These are phyloP conservation scores for Neodiprion lecontei DNA, from an alignment of 1,140 invertebrate species.

Conservation along the genomic window DNA sequence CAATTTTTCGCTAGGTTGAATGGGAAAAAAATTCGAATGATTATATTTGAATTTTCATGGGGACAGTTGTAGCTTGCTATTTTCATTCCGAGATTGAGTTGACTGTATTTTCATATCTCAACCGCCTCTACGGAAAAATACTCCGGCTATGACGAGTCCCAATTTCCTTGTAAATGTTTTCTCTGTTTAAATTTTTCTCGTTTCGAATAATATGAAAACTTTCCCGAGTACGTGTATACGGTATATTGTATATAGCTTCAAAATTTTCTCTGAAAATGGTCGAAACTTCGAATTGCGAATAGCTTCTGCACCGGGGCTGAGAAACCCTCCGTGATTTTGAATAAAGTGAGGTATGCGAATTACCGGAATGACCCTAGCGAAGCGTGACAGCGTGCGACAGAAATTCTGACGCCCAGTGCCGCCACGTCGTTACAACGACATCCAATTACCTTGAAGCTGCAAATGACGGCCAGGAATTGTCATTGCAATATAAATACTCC, in stretches of 20 bases:
- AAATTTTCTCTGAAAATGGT: neutral
- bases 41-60: neutral
- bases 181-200: neutral
- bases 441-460: too few species aligned
- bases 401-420: too few species aligned
- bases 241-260: too few species aligned
- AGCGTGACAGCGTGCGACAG: too few species aligned
- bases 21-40: neutral
- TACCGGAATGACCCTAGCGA: too few species aligned
- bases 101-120: neutral
- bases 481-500: too few species aligned
- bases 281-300: conserved; percentile 1
- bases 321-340: too few species aligned
- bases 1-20: neutral
- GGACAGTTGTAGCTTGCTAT: neutral
- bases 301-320: neutral
- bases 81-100: neutral
- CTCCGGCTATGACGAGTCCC: neutral
- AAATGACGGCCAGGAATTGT: too few species aligned
- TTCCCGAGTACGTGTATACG: neutral
- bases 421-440: too few species aligned
- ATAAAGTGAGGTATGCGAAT: too few species aligned
- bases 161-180: neutral
- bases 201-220: neutral
- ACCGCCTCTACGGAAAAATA: neutral